Conservation (phyloP, 2,888 invertebrate species). For the Hydropsyche betteni region DNA sequence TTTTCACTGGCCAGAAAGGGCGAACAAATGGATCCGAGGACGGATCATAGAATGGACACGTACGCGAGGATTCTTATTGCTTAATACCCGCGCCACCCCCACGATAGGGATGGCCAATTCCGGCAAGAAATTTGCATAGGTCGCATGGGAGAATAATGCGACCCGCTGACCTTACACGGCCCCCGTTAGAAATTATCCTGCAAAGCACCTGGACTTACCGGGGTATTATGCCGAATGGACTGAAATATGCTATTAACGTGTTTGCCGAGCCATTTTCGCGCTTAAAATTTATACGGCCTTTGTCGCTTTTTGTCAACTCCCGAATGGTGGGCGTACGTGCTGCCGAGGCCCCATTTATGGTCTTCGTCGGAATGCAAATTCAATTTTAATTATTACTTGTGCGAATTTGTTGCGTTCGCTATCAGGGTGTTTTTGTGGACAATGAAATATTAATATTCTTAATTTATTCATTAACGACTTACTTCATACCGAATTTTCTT, state of each 20-base stretch:
- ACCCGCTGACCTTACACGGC: neutral
- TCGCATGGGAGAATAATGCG: conserved; percentile 6
- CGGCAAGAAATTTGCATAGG: conserved; percentile 37
- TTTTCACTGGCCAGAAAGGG: conserved; percentile 8
- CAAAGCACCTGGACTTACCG: conserved; percentile 34
- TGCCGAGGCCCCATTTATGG: no score
- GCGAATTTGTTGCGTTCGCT: no score
- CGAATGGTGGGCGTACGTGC: no score
- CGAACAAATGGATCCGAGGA: conserved; percentile 29
- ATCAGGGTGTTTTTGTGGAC: no score
- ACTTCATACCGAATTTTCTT: no score
- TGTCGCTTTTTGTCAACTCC: no score
- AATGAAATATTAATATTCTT: no score
- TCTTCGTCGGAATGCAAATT: no score
- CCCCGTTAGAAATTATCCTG: conserved; percentile 29
- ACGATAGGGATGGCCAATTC: conserved; percentile 15
- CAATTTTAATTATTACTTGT: no score
- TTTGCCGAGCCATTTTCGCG: no score
- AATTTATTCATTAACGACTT: no score
- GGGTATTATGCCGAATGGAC: conserved; percentile 20
- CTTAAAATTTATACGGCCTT: no score
- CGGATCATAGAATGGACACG: conserved; percentile 38
- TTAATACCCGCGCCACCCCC: conserved; percentile 16
- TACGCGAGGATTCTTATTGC: conserved; percentile 37
- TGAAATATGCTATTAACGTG: conserved; percentile 20